Evolutionary conservation across 2,113 vertebrate genomes (phyloP).

Genomic region (Cariama cristata): DNA sequence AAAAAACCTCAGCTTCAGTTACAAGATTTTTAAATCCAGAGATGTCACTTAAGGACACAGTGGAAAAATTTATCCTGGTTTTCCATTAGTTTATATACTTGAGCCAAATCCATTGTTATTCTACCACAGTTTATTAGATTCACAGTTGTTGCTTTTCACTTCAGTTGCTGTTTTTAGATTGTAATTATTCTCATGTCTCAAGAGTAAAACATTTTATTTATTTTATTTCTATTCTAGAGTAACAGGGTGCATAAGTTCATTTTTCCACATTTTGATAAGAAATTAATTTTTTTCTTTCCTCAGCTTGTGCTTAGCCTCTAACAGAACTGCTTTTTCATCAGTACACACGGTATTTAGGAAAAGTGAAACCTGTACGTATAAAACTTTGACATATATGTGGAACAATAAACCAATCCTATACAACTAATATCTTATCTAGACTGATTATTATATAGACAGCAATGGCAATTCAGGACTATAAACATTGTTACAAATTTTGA

Average conservation of each 20-base stretch:
- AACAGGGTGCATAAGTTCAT: not conserved
- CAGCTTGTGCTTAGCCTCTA: not conserved
- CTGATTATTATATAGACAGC: not conserved
- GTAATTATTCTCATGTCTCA: not conserved
- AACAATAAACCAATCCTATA: not conserved
- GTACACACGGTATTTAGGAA: not conserved
- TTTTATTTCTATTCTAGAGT: not conserved
- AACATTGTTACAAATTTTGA: not conserved
- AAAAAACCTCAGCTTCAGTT: not conserved
- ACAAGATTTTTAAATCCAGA: not conserved
- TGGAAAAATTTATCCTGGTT: slow-evolving; percentile 34
- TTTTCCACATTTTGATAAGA: not conserved
- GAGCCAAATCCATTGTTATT: slow-evolving; percentile 34
- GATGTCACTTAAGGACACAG: slow-evolving; percentile 22
- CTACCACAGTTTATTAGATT: slow-evolving; percentile 18
- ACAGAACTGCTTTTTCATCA: not conserved
- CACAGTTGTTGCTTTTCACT: slow-evolving; percentile 12
- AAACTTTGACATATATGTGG: not conserved
- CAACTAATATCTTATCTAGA: not conserved
- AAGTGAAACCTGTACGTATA: not conserved
- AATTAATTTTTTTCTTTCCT: not conserved
- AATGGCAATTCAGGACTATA: not conserved
- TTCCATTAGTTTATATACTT: slow-evolving; percentile 16
- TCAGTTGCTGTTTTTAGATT: not conserved
- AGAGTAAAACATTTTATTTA: not conserved